Conservation (phyloP, 2,113 vertebrate species). For the Sceloporus tristichus region DNA sequence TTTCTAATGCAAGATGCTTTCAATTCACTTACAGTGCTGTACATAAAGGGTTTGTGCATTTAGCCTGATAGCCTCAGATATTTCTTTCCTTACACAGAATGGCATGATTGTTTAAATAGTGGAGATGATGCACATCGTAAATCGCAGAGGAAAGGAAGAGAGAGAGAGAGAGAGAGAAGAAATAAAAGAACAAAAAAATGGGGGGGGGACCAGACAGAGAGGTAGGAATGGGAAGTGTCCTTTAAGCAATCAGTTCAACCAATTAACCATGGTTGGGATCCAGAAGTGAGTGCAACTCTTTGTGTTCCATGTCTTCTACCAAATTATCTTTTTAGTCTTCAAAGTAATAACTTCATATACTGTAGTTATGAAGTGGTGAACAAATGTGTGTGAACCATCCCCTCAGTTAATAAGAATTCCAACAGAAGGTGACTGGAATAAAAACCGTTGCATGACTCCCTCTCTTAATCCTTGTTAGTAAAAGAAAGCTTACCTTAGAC, state of each 20-base stretch:
- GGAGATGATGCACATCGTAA: neutral
- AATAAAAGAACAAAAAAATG: neutral
- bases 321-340: too few relatives aligned
- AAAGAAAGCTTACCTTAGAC: neutral
- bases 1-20: fast-evolving
- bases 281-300: too few relatives aligned
- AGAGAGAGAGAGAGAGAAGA: neutral
- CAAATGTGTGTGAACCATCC: neutral
- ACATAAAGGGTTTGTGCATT: neutral
- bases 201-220: neutral
- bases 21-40: neutral
- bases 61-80: neutral
- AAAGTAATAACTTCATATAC: neutral
- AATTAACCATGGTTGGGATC: too few relatives aligned
- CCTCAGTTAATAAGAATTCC: neutral
- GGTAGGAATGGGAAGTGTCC: neutral
- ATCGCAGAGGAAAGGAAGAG: neutral
- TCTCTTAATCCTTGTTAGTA: neutral
- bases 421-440: neutral
- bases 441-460: neutral
- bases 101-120: neutral
- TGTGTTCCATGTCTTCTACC: too few relatives aligned
- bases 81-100: too few relatives aligned
- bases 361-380: neutral
- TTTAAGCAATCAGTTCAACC: neutral